Conservation (phyloP, 2,888 invertebrate genomes). For the Elgonia sp. region DNA sequence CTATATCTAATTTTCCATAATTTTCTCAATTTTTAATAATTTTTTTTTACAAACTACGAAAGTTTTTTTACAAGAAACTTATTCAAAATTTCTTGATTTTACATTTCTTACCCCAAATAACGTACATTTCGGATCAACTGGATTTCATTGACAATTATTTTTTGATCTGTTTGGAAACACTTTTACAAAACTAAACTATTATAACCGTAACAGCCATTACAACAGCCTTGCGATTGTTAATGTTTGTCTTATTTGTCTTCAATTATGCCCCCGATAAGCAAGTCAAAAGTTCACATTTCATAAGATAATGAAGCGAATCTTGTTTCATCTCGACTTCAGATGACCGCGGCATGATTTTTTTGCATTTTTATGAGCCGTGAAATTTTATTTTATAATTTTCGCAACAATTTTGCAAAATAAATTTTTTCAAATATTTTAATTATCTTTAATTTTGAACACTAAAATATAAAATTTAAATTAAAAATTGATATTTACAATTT, state of each 20-base stretch:
- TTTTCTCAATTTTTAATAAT: no score
- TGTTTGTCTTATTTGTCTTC: conserved; percentile 41
- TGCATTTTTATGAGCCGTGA: no score
- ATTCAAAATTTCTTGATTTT: conserved; percentile 7
- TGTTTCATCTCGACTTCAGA: conserved; percentile 36
- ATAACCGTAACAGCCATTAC: not conserved
- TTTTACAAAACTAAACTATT: not conserved
- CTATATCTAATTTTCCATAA: no score
- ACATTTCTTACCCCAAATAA: conserved; percentile 48
- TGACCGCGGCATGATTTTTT: not conserved
- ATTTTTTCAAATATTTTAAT: no score
- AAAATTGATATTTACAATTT: no score
- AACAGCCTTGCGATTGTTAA: conserved; percentile 24
- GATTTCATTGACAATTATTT: not conserved
- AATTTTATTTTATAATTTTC: no score
- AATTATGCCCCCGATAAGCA: conserved; percentile 35
- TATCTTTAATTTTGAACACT: no score
- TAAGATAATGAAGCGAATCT: not conserved
- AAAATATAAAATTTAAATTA: no score
- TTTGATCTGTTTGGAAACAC: not conserved
- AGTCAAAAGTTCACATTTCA: conserved; percentile 50
- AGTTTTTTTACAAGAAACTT: no score
- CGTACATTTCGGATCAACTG: conserved; percentile 22
- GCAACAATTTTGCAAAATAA: no score
- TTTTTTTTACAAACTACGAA: no score